phyloP scores from a whole-genome alignment of 2,797 vertebrate genomes.

The Melanotaenia boesemani region DNA sequence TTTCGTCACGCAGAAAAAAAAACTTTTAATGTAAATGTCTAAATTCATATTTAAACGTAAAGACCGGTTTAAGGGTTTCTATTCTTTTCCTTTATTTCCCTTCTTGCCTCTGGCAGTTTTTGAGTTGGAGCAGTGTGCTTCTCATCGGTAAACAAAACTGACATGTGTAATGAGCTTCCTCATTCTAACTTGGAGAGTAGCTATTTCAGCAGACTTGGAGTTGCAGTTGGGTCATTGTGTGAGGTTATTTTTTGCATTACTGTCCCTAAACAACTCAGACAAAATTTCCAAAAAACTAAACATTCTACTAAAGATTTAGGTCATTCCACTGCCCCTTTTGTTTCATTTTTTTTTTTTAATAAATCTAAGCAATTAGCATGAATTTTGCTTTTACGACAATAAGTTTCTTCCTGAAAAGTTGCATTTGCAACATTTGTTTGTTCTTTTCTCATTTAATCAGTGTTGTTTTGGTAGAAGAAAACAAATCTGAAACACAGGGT shows the following conservation, averaged over 20 bases:
- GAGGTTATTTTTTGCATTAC: constrained; percentile 22
- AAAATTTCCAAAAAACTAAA: constrained; percentile 3
- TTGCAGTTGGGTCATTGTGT: constrained; percentile 31
- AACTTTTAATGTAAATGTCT: constrained; percentile 28
- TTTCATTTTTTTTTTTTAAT: neutral
- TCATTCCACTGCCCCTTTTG: neutral
- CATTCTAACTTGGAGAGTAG: constrained; percentile 59
- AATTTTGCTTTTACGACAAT: neutral
- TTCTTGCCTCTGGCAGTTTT: constrained; percentile 36
- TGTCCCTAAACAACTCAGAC: constrained; percentile 26
- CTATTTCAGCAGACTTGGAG: constrained; percentile 55
- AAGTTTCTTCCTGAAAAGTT: neutral
- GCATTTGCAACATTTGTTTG: neutral
- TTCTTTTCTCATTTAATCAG: constrained; percentile 1
- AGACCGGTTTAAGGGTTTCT: constrained; percentile 40
- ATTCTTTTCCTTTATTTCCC: constrained; percentile 16
- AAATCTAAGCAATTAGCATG: neutral
- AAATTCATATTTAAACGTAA: constrained; percentile 51
- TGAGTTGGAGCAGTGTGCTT: constrained; percentile 46
- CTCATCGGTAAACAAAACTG: constrained; percentile 74
- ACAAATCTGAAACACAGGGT: neutral
- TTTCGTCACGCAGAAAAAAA: constrained; percentile 29
- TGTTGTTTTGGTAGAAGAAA: neutral
- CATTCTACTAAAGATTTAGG: neutral
- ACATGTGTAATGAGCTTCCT: constrained; percentile 74